Conservation (phyloP, 2,113 vertebrate species). For the Ovis canadensis region DNA sequence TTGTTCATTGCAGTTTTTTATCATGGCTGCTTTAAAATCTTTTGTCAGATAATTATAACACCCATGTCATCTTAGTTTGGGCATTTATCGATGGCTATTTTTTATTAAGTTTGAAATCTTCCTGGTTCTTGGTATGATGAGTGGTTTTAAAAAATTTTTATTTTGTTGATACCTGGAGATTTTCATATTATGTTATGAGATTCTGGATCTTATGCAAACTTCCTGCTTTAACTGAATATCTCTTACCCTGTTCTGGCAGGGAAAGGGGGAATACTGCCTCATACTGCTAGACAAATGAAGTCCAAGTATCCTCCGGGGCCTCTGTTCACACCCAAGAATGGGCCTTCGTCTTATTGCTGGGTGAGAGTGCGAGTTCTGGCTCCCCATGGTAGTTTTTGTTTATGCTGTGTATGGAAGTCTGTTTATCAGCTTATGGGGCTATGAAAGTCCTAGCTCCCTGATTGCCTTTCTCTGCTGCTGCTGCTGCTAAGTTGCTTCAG, state of each 20-base stretch:
- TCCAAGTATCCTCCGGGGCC: not conserved
- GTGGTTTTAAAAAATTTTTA: not conserved
- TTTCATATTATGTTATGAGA: not conserved
- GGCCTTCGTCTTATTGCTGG: not conserved
- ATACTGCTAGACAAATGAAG: not conserved
- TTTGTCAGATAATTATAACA: not conserved
- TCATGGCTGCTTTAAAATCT: not conserved
- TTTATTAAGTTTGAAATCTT: not conserved
- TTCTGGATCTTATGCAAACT: not conserved
- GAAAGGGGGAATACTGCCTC: not conserved
- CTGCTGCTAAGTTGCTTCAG: not conserved
- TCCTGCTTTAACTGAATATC: not conserved
- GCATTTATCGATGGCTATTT: not conserved
- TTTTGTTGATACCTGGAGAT: not conserved
- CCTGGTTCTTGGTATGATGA: not conserved
- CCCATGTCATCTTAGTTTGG: not conserved
- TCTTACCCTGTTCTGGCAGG: not conserved
- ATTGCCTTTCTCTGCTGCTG: not conserved
- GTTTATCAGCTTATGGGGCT: not conserved
- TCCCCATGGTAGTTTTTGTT: not conserved
- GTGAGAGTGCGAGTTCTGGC: not conserved
- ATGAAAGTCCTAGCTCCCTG: not conserved
- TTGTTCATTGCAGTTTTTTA: not conserved
- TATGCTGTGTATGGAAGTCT: not conserved
- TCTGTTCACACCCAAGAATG: not conserved